Percentiles rank a stretch among this genome's conserved stretches.
phyloP scores from a whole-genome alignment of 2,888 invertebrate genomes.

The Pomacea canaliculata region DNA sequence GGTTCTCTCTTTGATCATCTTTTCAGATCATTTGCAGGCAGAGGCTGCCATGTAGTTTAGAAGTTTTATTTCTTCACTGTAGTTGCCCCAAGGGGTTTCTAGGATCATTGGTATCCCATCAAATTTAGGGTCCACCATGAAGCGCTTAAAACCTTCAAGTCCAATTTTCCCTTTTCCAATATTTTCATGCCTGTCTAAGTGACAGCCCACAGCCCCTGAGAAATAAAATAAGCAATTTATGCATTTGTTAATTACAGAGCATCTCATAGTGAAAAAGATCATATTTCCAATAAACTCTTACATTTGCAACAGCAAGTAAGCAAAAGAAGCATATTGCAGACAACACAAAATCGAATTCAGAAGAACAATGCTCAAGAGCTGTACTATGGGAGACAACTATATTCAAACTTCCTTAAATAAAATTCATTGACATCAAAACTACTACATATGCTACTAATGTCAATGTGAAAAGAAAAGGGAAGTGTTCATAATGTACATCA shows the following conservation, averaged over 20 bases:
- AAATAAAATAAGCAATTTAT: conserved; percentile 1
- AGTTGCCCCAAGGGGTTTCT: conserved; percentile 67
- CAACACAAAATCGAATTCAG: too few relatives aligned
- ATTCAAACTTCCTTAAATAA: too few relatives aligned
- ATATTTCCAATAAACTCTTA: too few relatives aligned
- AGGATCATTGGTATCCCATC: conserved; percentile 70
- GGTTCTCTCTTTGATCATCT: too few relatives aligned
- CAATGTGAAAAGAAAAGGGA: too few relatives aligned
- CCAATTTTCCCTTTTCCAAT: conserved; percentile 72
- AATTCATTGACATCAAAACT: too few relatives aligned
- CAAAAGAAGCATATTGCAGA: too few relatives aligned
- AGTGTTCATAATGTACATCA: too few relatives aligned
- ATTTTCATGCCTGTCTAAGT: conserved; percentile 71
- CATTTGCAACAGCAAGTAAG: not conserved
- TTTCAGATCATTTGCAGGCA: not conserved
- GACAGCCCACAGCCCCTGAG: conserved; percentile 69
- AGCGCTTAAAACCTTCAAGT: conserved; percentile 63
- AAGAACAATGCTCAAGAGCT: too few relatives aligned
- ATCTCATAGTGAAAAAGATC: not conserved
- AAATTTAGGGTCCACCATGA: conserved; percentile 70
- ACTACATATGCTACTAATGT: too few relatives aligned
- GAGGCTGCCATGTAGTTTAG: conserved; percentile 30
- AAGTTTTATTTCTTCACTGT: conserved; percentile 52
- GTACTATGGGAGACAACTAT: too few relatives aligned
- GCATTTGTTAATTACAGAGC: not conserved